Conservation (phyloP, 1,140 invertebrate species). For the Drosophila sucinea region DNA sequence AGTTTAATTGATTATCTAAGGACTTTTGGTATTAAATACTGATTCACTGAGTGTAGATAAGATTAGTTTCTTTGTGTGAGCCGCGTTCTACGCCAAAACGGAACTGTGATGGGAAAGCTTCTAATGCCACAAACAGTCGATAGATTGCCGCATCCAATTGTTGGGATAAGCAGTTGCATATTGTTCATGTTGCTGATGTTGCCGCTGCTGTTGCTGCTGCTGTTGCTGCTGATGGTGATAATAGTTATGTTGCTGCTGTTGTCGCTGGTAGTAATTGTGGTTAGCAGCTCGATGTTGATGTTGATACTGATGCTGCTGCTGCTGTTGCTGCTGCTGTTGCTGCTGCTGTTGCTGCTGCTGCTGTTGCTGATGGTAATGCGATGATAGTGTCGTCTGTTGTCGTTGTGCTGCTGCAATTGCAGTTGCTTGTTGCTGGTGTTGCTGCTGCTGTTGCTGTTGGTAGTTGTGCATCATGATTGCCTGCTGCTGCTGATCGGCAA, state of each 20-base stretch:
- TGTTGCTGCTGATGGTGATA: constrained; percentile 6
- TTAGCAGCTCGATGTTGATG: constrained; percentile 9
- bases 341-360: constrained; percentile 32
- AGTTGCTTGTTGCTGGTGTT: constrained; percentile 16
- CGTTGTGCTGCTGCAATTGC: constrained; percentile 14
- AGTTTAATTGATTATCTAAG: too few species aligned
- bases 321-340: constrained; percentile 1
- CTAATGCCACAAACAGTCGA: constrained; percentile 42
- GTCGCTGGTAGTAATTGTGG: constrained; percentile 34
- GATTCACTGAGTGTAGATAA: too few species aligned
- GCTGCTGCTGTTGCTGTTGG: constrained; percentile 37
- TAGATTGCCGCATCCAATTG: constrained; percentile 41
- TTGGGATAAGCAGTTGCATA: constrained; percentile 21
- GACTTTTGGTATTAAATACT: too few species aligned
- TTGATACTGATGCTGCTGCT: constrained; percentile 9
- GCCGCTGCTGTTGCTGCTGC: constrained; percentile 4
- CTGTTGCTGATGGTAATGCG: constrained; percentile 43
- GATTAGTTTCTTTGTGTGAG: too few species aligned
- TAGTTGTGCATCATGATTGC: constrained; percentile 43
- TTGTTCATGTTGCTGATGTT: constrained; percentile 28
- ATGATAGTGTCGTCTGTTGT: constrained; percentile 25
- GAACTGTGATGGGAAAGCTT: constrained; percentile 10
- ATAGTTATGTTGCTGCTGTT: constrained; percentile 26
- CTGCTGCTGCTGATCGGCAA: constrained; percentile 21
- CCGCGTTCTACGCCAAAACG: constrained; percentile 16